Conservation (phyloP, 2,888 invertebrate genomes). For the Synanthedon myopaeformis region DNA sequence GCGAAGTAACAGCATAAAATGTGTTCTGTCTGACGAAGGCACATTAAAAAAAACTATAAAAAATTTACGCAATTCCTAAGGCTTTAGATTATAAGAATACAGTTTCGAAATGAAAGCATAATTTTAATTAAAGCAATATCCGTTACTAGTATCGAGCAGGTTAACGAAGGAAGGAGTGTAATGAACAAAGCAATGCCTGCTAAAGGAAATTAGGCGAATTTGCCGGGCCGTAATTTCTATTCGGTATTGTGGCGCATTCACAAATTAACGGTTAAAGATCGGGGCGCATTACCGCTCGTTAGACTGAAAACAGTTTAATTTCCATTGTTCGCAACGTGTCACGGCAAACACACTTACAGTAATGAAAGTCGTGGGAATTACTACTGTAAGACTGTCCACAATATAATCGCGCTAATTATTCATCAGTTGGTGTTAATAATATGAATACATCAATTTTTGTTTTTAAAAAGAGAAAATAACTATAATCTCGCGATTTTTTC, state of each 20-base stretch:
- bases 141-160: conserved; percentile 17
- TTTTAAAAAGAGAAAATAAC: too few species aligned
- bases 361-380: too few species aligned
- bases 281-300: conserved; percentile 40
- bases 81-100: too few species aligned
- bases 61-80: too few species aligned
- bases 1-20: too few species aligned
- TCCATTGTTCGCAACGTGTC: conserved; percentile 36
- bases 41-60: too few species aligned
- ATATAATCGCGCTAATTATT: too few species aligned
- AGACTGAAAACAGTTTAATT: conserved; percentile 53
- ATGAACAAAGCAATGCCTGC: conserved; percentile 32
- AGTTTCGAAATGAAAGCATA: background rate
- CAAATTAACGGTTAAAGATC: conserved; percentile 24
- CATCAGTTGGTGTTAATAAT: too few species aligned
- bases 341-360: background rate
- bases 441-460: too few species aligned
- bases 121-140: conserved; percentile 26
- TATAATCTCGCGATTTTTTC: too few species aligned
- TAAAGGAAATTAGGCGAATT: conserved; percentile 40
- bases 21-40: too few species aligned
- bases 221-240: conserved; percentile 23
- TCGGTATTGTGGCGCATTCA: conserved; percentile 27
- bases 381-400: too few species aligned
- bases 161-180: conserved; percentile 29